These are phyloP conservation scores for Andricus grossulariae DNA, from an alignment of 1,140 invertebrate genomes.

Conservation along the genomic window DNA sequence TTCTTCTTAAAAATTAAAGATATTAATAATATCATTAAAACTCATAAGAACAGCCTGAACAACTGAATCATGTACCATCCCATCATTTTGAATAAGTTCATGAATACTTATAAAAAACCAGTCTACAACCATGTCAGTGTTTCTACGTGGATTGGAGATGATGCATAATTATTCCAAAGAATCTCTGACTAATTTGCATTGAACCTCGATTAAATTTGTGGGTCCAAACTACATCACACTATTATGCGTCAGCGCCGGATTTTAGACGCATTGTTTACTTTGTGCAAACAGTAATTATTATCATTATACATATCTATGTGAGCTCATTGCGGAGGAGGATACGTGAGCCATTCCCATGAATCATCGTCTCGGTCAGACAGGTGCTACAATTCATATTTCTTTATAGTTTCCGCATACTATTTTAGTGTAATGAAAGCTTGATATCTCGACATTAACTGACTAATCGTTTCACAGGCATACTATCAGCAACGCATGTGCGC, in stretches of 20 bases:
- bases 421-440: slow-evolving; percentile 13
- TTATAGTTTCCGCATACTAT: slow-evolving; percentile 16
- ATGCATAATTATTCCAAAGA: too few species aligned
- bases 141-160: too few species aligned
- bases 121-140: too few species aligned
- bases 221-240: too few species aligned
- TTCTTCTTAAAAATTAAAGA: too few species aligned
- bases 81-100: too few species aligned
- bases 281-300: background rate
- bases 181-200: background rate
- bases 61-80: too few species aligned
- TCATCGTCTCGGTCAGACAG: slow-evolving; percentile 22
- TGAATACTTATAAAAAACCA: too few species aligned
- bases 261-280: background rate
- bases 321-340: slow-evolving; percentile 9
- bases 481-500: background rate
- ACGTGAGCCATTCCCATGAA: background rate
- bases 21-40: too few species aligned
- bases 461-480: background rate
- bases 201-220: background rate
- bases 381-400: slow-evolving; percentile 27
- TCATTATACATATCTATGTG: background rate
- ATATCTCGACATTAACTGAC: background rate
- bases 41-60: too few species aligned
- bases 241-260: background rate